A percentile compares a stretch with the other conserved stretches of the same genome.
Evolutionary conservation across 1,140 invertebrate species (phyloP).

Genomic region (Apolygus lucorum): DNA sequence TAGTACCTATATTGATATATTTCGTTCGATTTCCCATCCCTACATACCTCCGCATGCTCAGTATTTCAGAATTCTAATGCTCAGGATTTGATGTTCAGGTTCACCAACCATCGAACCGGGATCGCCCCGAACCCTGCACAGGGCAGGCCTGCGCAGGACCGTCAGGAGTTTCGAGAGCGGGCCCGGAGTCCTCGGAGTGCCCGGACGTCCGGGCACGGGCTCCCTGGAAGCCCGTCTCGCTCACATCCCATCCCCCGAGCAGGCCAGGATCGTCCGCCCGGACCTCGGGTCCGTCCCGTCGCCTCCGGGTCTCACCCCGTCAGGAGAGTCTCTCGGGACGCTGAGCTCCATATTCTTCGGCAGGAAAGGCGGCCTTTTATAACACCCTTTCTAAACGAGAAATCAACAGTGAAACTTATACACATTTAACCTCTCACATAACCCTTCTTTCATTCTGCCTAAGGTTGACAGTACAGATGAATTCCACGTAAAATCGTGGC

Average conservation of each 20-base stretch:
- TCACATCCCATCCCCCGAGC: conserved; percentile 35
- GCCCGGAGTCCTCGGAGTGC: conserved; percentile 41
- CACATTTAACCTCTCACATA: too few relatives aligned
- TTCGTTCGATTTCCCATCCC: too few relatives aligned
- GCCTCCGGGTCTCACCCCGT: conserved; percentile 36
- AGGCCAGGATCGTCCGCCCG: conserved; percentile 37
- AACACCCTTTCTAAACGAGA: too few relatives aligned
- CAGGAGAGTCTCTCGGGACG: conserved; percentile 53
- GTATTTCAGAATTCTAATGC: too few relatives aligned
- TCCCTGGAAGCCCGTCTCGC: conserved; percentile 40
- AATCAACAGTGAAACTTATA: too few relatives aligned
- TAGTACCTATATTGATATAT: too few relatives aligned
- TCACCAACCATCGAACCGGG: conserved; percentile 33
- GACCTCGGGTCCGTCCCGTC: conserved; percentile 37
- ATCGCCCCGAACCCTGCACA: conserved; percentile 7
- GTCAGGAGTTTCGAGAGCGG: not conserved
- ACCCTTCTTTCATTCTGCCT: too few relatives aligned
- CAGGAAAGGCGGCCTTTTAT: conserved; percentile 69
- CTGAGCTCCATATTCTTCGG: conserved; percentile 72
- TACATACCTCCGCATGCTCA: too few relatives aligned
- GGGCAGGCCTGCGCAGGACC: conserved; percentile 4
- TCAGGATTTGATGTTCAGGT: too few relatives aligned
- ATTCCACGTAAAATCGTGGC: too few relatives aligned
- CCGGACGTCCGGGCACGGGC: conserved; percentile 46
- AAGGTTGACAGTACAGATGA: too few relatives aligned